phyloP scores from a whole-genome alignment of 2,113 vertebrate species.

The Madoqua kirkii region DNA sequence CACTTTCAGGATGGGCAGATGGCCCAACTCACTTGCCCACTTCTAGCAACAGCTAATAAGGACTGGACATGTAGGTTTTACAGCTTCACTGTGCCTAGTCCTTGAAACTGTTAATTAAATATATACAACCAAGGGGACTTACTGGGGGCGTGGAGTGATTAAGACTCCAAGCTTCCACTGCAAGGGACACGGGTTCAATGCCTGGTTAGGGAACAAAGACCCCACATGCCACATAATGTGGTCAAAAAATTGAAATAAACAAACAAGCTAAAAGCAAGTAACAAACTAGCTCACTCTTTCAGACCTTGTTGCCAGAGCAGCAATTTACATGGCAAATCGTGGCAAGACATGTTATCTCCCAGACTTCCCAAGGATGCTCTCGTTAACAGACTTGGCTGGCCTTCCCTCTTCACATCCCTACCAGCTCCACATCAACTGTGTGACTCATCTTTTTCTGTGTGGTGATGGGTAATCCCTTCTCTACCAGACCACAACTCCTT shows the following conservation, averaged over 20 bases:
- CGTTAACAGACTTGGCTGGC: not conserved
- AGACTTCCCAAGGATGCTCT: not conserved
- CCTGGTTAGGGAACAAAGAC: not conserved
- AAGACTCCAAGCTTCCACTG: not conserved
- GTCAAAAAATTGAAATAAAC: not conserved
- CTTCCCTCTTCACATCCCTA: not conserved
- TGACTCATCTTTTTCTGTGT: not conserved
- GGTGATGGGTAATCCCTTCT: not conserved
- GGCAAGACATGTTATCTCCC: not conserved
- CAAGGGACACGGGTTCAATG: not conserved
- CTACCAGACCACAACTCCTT: not conserved
- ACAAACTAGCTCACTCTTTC: not conserved
- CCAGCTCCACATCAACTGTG: not conserved
- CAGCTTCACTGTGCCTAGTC: not conserved
- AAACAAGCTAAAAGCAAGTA: not conserved
- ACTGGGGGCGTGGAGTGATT: not conserved
- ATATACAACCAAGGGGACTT: not conserved
- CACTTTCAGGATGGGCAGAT: not conserved
- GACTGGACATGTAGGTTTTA: not conserved
- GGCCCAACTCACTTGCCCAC: not conserved
- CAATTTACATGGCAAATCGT: not conserved
- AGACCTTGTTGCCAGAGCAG: not conserved
- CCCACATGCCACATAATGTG: not conserved
- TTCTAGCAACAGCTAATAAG: not conserved
- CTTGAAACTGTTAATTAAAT: not conserved